Conservation (phyloP, 2,888 invertebrate genomes). For the Caenorhabditis afra region DNA sequence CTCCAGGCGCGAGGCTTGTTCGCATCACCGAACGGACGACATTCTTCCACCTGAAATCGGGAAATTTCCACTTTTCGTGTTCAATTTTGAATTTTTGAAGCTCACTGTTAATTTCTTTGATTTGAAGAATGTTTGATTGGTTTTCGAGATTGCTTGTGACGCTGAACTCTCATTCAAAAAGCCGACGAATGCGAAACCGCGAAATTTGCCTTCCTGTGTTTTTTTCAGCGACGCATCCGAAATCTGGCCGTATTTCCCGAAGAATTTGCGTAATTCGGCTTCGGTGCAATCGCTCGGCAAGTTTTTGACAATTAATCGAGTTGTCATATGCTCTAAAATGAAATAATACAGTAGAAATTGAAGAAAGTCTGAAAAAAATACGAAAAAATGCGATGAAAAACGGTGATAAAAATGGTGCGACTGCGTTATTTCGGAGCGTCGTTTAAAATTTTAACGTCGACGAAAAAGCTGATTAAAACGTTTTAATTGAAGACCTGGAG, state of each 20-base stretch:
- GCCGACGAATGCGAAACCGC: slow-evolving; percentile 94
- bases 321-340: slow-evolving; percentile 47
- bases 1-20: slow-evolving; percentile 93
- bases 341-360: not conserved
- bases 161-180: slow-evolving; percentile 90
- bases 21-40: slow-evolving; percentile 81
- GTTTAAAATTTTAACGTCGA: no score
- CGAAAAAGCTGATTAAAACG: no score
- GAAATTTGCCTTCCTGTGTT: slow-evolving; percentile 89
- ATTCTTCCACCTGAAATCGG: slow-evolving; percentile 84
- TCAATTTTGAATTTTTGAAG: no score
- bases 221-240: slow-evolving; percentile 96
- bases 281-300: slow-evolving; percentile 74
- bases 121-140: slow-evolving; percentile 90
- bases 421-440: no score
- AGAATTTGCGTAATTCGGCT: slow-evolving; percentile 67
- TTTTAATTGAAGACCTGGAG: no score
- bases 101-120: slow-evolving; percentile 87
- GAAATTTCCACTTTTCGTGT: not conserved
- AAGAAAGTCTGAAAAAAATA: slow-evolving; percentile 13
- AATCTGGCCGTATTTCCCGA: slow-evolving; percentile 81
- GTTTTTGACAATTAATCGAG: slow-evolving; percentile 77
- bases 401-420: not conserved
- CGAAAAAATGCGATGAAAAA: slow-evolving; percentile 13
- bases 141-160: slow-evolving; percentile 86